A percentile compares a stretch with the other conserved stretches of the same genome.
These are phyloP conservation scores for Nephrotoma flavescens DNA, from an alignment of 2,888 invertebrate genomes.

Conservation along the genomic window DNA sequence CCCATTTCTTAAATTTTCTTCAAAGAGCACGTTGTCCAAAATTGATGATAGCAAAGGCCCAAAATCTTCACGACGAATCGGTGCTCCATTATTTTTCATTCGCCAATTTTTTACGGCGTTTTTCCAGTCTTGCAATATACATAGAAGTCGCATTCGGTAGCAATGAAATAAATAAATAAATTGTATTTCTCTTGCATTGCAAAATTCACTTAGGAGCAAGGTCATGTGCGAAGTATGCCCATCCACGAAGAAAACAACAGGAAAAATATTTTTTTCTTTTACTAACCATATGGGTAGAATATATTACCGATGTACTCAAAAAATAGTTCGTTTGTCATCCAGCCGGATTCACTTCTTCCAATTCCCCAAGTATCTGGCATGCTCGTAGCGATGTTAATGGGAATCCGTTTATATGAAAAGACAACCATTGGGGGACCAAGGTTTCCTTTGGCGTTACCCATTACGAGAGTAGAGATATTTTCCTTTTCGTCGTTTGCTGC, in stretches of 20 bases:
- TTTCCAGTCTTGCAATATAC: neutral
- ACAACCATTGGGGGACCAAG: neutral
- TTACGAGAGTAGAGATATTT: neutral
- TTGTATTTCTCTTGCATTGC: neutral
- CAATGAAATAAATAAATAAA: no score
- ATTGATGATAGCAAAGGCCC: neutral
- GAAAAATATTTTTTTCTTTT: no score
- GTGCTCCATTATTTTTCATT: neutral
- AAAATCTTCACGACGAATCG: neutral
- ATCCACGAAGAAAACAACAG: no score
- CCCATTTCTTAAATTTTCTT: no score
- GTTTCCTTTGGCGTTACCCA: neutral
- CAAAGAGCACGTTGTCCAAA: neutral
- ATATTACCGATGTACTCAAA: neutral
- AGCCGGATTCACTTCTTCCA: slow-evolving; percentile 19
- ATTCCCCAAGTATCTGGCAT: slow-evolving; percentile 19
- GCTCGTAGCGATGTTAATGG: neutral
- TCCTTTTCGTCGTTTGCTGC: slow-evolving; percentile 1
- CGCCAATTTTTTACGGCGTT: neutral
- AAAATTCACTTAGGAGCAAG: neutral
- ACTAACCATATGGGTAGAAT: neutral
- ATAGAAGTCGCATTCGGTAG: no score
- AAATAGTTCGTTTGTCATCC: neutral
- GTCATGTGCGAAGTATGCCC: neutral
- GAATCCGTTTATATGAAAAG: neutral